These are phyloP conservation scores for Eugnorisma glareosa DNA, from an alignment of 2,888 invertebrate genomes.

Conservation along the genomic window DNA sequence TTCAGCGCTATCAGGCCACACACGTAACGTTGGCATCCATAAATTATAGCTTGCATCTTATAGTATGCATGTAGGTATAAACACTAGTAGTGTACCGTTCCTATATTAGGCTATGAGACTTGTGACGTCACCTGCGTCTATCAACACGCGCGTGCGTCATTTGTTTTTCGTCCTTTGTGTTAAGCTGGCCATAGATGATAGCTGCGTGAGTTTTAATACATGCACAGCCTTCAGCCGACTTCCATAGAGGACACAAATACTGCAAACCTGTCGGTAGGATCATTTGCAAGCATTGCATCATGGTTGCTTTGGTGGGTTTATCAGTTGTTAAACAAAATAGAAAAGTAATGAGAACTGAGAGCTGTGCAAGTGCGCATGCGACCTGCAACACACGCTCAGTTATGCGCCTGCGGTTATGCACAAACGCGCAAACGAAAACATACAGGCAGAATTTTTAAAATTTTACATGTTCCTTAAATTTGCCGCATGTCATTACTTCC, in stretches of 20 bases:
- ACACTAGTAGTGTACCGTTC: background rate
- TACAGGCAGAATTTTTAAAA: too few relatives aligned
- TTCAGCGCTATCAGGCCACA: conserved; percentile 66
- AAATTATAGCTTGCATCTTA: conserved; percentile 44
- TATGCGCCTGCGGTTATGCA: too few relatives aligned
- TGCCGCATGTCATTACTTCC: too few relatives aligned
- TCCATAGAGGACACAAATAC: too few relatives aligned
- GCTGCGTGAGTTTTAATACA: background rate
- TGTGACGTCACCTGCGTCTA: background rate
- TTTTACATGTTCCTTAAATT: too few relatives aligned
- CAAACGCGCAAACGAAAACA: too few relatives aligned
- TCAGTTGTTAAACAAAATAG: too few relatives aligned
- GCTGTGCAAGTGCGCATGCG: too few relatives aligned
- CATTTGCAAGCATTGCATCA: too few relatives aligned
- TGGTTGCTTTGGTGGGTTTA: too few relatives aligned
- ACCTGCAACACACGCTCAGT: too few relatives aligned
- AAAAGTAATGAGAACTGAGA: background rate
- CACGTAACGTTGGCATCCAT: conserved; percentile 51
- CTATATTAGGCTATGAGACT: background rate
- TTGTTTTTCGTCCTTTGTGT: background rate
- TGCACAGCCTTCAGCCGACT: background rate
- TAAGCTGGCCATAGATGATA: background rate
- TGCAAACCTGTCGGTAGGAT: too few relatives aligned
- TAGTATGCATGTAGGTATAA: background rate
- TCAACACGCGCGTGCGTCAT: background rate